Evolutionary conservation across 1,140 invertebrate genomes (phyloP), one percentile per base, ranked within the genome.

Genomic region (Drosophila oshimai): DNA sequence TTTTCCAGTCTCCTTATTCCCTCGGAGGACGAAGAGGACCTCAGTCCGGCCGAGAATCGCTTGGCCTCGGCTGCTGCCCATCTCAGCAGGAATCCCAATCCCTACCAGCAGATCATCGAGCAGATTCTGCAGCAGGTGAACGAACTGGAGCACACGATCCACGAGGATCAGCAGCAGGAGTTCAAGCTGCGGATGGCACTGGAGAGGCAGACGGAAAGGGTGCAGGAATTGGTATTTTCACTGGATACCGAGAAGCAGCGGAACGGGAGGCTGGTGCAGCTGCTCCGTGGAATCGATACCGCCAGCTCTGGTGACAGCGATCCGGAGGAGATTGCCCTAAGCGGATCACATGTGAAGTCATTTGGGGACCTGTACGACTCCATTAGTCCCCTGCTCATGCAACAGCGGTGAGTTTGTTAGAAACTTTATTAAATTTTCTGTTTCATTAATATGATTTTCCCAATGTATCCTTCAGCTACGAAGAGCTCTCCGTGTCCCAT

Each of bases 381-480:
- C 4, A 90, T 90, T 6, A 90, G 89, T 72, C 89, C 89, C 0
- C 13, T 90, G 20, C 58, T 90, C 2, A 90, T 90, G 89, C 89
- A 90, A 29, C 89, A 90, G n/a, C 86, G 89, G 89, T 90, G 17
- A 61, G 76, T 51, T 7, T 2, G n/a, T n/a, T n/a, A n/a, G n/a
- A n/a, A n/a, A n/a, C n/a, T n/a, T n/a, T n/a, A n/a, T n/a, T n/a
- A n/a, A n/a, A n/a, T n/a, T n/a, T n/a, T n/a, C n/a, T n/a, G n/a
- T n/a, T 18, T 0, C 1, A 12, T 1, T 2, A 13, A 0, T 28
- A 2, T 2, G 6, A 44, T 15, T 9, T 15, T 10, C 13, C 2
- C 2, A 0, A 9, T 49, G 2, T 37, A 10, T 4, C 28, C 26
- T 31, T 4, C 33, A 89, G 88, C 7, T 89, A 90, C 53, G 88